Base-by-base conservation (phyloP, 2,888 invertebrate genomes). In the Scotopteryx bipunctaria region DNA sequence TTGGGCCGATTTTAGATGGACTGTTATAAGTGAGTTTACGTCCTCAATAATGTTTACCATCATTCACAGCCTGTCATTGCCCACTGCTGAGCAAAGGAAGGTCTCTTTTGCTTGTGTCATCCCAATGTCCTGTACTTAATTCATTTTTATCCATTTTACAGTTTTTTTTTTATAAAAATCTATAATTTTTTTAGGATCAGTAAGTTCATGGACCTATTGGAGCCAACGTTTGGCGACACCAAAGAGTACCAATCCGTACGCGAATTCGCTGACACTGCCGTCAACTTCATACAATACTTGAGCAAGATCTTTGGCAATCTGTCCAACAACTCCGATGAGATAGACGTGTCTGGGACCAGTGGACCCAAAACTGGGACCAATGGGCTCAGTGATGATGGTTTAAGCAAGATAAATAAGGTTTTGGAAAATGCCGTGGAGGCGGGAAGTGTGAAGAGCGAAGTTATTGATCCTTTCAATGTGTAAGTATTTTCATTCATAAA, bases 211-310 rank as follows among this genome's bases (percentile, higher is more conserved):
- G 78, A 84, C 32, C 67, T 82, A 19, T 85, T 91, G 33, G 71
- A 86, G 62, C 81, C 86, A 19, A 80, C 77, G 4, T 90, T 88
- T 57, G 78, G 82, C 1, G 80, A 85, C 11, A 87, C 90, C 1
- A 70, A 83, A 43, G 67, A 79, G 0, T 91, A 73, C 57, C 73
- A 74, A 61, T 64, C 79, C 0, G 47, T 88, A 0, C 68, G 72
- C 59, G 82, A 82, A 5, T 44, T 84, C 1, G 60, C 77, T 0
- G 83, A 89, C 23, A 65, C 73, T 0, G 42, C 71, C 3, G 67
- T 82, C 0, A 54, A 68, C 15, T 78, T 75, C 0, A 44, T 83
- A 0, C 71, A 76, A 57, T 90, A 82, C 70, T 60, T 88, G 37
- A 64, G 78, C 50, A 82, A 74, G 64, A 61, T 85, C 36, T 56